Conservation (phyloP, 2,113 vertebrate species). For the Porphyrio hochstetteri region DNA sequence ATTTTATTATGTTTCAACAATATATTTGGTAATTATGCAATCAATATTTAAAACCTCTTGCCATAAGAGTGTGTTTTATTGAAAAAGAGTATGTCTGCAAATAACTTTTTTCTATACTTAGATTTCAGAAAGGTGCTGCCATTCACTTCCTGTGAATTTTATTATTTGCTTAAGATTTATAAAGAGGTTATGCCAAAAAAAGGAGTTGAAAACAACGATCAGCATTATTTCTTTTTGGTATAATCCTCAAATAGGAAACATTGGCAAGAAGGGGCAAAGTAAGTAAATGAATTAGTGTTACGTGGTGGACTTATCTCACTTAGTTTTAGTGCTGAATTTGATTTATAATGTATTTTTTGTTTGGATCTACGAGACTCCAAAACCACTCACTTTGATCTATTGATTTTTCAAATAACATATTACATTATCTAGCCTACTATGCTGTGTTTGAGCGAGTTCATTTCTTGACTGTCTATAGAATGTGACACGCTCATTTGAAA, state of each 20-base stretch:
- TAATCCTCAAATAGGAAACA: neutral
- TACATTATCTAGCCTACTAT: neutral
- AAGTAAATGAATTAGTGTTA: neutral
- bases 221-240: neutral
- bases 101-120: neutral
- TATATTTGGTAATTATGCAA: neutral
- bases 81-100: neutral
- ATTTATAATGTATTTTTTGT: neutral
- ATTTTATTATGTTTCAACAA: neutral
- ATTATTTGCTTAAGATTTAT: neutral
- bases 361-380: neutral
- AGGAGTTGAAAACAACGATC: neutral
- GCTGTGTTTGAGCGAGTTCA: neutral
- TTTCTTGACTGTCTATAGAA: neutral
- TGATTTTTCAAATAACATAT: neutral
- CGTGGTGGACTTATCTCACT: neutral
- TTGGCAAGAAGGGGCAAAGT: neutral
- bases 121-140: neutral
- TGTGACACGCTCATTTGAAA: neutral
- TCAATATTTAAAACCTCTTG: neutral
- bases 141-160: neutral
- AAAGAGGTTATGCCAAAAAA: neutral
- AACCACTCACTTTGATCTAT: neutral
- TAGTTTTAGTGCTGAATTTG: neutral
- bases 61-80: neutral